Percentiles rank a stretch among this genome's conserved stretches.
phyloP scores from a whole-genome alignment of 2,888 invertebrate species.

The Acronicta psi region DNA sequence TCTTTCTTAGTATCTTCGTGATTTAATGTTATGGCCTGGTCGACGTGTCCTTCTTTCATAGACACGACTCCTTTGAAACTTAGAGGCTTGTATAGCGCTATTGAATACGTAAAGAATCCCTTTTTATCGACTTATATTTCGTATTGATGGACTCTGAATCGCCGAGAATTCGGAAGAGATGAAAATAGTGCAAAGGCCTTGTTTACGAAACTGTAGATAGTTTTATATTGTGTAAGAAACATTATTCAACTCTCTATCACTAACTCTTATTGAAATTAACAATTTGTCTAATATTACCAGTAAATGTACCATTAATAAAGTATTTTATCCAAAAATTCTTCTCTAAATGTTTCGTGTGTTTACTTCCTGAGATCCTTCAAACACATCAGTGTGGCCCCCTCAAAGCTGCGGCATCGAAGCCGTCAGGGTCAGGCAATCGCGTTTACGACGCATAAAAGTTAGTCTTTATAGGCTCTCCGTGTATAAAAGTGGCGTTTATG shows the following conservation, averaged over 20 bases:
- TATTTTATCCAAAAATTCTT: constrained; percentile 4
- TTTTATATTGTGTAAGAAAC: too few species aligned
- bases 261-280: too few species aligned
- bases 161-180: constrained; percentile 27
- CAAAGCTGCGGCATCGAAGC: constrained; percentile 74
- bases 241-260: too few species aligned
- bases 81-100: constrained; percentile 56
- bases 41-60: constrained; percentile 71
- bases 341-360: constrained; percentile 62
- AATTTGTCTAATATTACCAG: too few species aligned
- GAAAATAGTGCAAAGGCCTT: constrained; percentile 6
- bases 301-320: too few species aligned
- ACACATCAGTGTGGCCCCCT: constrained; percentile 64
- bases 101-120: constrained; percentile 59
- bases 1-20: constrained; percentile 77
- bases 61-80: constrained; percentile 60
- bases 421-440: constrained; percentile 86
- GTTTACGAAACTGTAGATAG: too few species aligned
- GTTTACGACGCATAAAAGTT: constrained; percentile 89
- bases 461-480: constrained; percentile 87
- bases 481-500: constrained; percentile 88
- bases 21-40: constrained; percentile 81
- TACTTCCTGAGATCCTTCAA: constrained; percentile 65
- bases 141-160: constrained; percentile 59
- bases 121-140: constrained; percentile 59